phyloP scores from a whole-genome alignment of 2,797 vertebrate genomes.

The Leptoclinus maculatus region DNA sequence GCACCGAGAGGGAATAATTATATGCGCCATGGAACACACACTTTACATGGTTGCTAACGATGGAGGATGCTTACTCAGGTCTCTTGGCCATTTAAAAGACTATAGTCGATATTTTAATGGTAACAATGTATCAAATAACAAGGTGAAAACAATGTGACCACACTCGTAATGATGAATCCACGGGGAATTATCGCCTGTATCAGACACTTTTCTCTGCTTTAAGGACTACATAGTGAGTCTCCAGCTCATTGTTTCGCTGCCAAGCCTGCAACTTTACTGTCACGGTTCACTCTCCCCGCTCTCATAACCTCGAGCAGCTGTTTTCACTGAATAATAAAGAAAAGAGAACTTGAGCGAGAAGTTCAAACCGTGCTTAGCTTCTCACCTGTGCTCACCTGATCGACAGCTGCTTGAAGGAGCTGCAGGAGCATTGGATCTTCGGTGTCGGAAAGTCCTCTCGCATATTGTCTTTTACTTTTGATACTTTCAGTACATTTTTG shows the following conservation, averaged over 20 bases:
- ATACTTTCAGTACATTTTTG: not conserved
- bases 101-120: not conserved
- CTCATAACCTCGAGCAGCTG: not conserved
- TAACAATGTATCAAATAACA: not conserved
- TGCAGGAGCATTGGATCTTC: not conserved
- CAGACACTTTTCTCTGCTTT: not conserved
- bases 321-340: not conserved
- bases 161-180: not conserved
- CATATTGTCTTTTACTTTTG: not conserved
- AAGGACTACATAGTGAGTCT: not conserved
- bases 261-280: not conserved
- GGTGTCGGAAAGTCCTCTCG: not conserved
- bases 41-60: not conserved
- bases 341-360: not conserved
- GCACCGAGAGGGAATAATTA: constrained; percentile 21
- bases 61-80: constrained; percentile 16
- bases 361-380: not conserved
- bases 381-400: not conserved
- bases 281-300: not conserved
- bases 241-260: constrained; percentile 1
- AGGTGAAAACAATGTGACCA: not conserved
- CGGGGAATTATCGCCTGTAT: not conserved
- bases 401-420: not conserved
- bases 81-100: not conserved
- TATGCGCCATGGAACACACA: constrained; percentile 7